Conservation (phyloP, 2,113 vertebrate species). For the Sander lucioperca region DNA sequence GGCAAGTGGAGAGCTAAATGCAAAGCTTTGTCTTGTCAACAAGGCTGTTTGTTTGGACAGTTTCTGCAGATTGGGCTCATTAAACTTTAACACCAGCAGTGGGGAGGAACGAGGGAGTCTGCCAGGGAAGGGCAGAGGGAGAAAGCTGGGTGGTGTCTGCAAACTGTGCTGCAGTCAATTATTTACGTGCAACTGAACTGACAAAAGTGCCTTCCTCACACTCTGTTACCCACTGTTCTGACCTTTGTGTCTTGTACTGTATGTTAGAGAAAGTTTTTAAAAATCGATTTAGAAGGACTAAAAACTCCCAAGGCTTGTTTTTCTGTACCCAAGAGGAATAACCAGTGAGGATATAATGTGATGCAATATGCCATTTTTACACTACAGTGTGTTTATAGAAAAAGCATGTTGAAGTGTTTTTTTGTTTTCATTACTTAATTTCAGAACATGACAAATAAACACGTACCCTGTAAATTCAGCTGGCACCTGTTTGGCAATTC, state of each 20-base stretch:
- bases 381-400: neutral
- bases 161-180: slow-evolving; percentile 33
- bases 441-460: neutral
- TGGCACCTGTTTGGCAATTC: neutral
- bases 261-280: neutral
- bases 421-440: slow-evolving; percentile 1
- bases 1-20: slow-evolving; percentile 59
- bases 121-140: slow-evolving; percentile 21
- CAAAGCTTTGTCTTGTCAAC: slow-evolving; percentile 72
- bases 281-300: neutral
- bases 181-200: slow-evolving; percentile 23
- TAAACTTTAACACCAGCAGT: slow-evolving; percentile 67
- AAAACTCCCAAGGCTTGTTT: neutral
- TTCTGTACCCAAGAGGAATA: neutral
- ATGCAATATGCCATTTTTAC: slow-evolving; percentile 5
- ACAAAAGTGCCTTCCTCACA: slow-evolving; percentile 7
- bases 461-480: neutral
- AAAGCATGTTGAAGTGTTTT: slow-evolving; percentile 1
- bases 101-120: slow-evolving; percentile 36
- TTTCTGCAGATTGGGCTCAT: slow-evolving; percentile 66
- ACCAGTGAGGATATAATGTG: neutral
- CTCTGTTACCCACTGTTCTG: slow-evolving; percentile 18
- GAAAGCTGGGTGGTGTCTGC: slow-evolving; percentile 19
- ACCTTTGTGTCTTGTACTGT: slow-evolving; percentile 15
- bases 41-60: slow-evolving; percentile 67